phyloP scores from a whole-genome alignment of 2,113 vertebrate species.

The Agelaius phoeniceus region DNA sequence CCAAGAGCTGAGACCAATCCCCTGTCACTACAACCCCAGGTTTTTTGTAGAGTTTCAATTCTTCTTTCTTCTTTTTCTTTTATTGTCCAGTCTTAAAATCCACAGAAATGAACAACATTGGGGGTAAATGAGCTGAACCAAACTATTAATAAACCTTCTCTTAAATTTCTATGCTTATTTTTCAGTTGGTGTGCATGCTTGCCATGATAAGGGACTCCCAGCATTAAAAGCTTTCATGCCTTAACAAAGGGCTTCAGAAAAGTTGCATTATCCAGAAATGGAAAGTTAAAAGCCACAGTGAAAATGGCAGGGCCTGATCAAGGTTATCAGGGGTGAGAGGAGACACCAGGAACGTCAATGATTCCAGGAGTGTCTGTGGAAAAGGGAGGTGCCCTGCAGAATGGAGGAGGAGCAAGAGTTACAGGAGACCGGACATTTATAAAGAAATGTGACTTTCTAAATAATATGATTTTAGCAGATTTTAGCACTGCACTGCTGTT shows the following conservation, averaged over 20 bases:
- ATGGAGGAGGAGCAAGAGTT: neutral
- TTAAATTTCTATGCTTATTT: neutral
- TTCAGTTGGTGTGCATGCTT: neutral
- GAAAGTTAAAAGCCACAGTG: neutral
- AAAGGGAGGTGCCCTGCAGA: neutral
- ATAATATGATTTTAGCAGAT: neutral
- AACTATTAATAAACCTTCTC: neutral
- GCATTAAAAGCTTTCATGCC: neutral
- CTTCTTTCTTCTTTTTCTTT: neutral
- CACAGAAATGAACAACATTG: neutral
- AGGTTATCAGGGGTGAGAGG: neutral
- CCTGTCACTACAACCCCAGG: neutral
- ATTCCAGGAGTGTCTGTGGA: neutral
- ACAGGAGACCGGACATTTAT: neutral
- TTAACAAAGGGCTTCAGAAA: neutral
- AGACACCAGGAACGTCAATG: neutral
- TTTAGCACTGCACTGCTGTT: neutral
- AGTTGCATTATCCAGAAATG: neutral
- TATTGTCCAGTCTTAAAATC: neutral
- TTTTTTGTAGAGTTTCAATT: neutral
- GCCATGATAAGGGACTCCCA: neutral
- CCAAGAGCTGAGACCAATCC: rapidly evolving
- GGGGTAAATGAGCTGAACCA: neutral
- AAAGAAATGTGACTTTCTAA: neutral
- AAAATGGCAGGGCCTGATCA: neutral